Conservation (phyloP, 2,113 vertebrate species). For the Bos javanicus region DNA sequence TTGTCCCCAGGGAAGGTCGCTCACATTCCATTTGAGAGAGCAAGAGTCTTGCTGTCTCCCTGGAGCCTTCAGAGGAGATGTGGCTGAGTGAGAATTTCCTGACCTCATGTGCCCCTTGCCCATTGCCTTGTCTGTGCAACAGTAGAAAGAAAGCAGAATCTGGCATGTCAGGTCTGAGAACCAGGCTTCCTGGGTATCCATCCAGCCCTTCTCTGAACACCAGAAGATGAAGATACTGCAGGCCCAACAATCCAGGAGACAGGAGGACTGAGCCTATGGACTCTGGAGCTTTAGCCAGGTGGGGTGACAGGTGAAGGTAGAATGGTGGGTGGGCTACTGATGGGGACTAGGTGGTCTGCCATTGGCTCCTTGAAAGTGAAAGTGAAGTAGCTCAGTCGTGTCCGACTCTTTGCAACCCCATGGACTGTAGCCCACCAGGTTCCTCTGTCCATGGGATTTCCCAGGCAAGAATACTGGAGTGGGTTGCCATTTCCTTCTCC, state of each 20-base stretch:
- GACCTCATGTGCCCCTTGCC: not conserved
- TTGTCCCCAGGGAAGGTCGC: not conserved
- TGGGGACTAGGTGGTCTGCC: not conserved
- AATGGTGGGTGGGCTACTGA: not conserved
- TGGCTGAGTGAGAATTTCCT: not conserved
- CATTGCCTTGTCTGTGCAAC: not conserved
- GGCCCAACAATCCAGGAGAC: not conserved
- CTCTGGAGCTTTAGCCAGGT: not conserved
- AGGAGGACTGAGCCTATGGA: not conserved
- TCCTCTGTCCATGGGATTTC: too few relatives aligned
- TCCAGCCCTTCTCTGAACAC: not conserved
- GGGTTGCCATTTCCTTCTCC: too few relatives aligned
- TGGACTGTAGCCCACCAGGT: too few relatives aligned
- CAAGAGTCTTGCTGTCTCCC: not conserved
- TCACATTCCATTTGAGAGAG: not conserved
- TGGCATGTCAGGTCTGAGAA: not conserved
- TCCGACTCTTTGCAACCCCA: too few relatives aligned
- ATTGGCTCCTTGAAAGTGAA: not conserved
- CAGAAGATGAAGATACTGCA: not conserved
- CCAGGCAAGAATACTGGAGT: too few relatives aligned
- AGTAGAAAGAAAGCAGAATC: not conserved
- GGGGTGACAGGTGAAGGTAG: not conserved
- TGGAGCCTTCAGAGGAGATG: not conserved
- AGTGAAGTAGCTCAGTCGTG: too few relatives aligned
- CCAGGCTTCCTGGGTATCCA: rapidly evolving